These are phyloP conservation scores for Macrotis lagotis DNA, from an alignment of 2,113 vertebrate genomes.

Conservation along the genomic window DNA sequence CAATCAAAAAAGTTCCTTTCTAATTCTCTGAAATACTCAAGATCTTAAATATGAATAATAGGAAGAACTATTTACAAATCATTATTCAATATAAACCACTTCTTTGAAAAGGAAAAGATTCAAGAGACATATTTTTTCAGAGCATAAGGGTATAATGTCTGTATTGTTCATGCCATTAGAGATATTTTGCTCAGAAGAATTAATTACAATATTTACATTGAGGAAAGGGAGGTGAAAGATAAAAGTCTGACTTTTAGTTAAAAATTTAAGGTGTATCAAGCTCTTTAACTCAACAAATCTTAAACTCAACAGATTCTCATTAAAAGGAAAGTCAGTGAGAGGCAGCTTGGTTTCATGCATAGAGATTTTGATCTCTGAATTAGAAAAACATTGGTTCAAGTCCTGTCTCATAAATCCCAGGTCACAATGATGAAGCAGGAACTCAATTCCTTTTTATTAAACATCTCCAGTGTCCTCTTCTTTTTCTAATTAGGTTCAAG, in stretches of 20 bases:
- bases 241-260: background rate
- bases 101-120: slow-evolving; percentile 17
- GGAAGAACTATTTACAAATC: background rate
- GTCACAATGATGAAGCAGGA: slow-evolving; percentile 84
- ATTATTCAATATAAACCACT: background rate
- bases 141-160: background rate
- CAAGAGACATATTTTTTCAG: background rate
- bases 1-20: slow-evolving; percentile 8
- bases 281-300: too few relatives aligned
- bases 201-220: background rate
- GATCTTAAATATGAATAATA: background rate
- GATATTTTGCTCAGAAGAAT: background rate
- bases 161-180: background rate
- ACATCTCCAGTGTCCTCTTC: slow-evolving; percentile 81
- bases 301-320: background rate
- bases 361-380: background rate
- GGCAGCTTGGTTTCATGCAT: background rate
- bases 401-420: slow-evolving; percentile 84
- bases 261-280: background rate
- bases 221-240: background rate
- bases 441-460: slow-evolving; percentile 81
- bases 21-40: slow-evolving; percentile 49
- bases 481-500: slow-evolving; percentile 83
- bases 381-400: background rate
- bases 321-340: background rate